Evolutionary conservation across 2,797 vertebrate genomes (phyloP).

Genomic region (Malacoraja senta): DNA sequence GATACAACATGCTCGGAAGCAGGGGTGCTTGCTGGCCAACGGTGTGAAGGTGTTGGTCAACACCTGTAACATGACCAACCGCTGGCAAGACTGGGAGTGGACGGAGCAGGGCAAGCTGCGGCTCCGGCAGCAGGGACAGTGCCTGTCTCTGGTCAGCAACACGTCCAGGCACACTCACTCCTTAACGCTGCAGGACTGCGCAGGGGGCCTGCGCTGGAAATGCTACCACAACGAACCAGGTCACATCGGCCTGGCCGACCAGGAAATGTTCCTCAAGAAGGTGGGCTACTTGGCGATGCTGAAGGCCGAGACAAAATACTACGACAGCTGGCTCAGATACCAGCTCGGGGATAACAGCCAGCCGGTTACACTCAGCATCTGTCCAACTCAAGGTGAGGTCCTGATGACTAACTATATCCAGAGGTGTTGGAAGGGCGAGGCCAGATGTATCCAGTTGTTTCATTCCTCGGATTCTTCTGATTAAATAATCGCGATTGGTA

Average conservation of each 20-base stretch:
- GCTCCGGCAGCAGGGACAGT: conserved; percentile 58
- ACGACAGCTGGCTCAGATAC: conserved; percentile 69
- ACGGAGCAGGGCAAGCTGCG: conserved; percentile 56
- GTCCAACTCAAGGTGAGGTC: conserved; percentile 65
- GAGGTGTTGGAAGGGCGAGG: neutral
- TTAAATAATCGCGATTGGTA: neutral
- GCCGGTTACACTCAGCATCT: conserved; percentile 55
- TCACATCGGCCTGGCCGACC: conserved; percentile 62
- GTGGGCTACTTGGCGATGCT: conserved; percentile 61
- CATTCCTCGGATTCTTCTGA: neutral
- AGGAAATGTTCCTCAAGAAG: conserved; percentile 68
- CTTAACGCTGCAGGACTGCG: conserved; percentile 52
- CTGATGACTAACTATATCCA: neutral
- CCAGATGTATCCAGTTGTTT: neutral
- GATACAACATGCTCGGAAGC: conserved; percentile 61
- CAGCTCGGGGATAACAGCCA: conserved; percentile 55
- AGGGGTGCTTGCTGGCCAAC: conserved; percentile 60
- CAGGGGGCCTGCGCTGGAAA: conserved; percentile 64
- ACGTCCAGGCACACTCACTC: conserved; percentile 54
- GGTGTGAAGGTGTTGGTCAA: conserved; percentile 53
- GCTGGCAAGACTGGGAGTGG: conserved; percentile 73
- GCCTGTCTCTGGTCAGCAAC: conserved; percentile 56
- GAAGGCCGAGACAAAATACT: conserved; percentile 57
- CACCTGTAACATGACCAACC: conserved; percentile 57
- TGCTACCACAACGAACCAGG: conserved; percentile 57